A percentile compares a stretch with the other conserved stretches of the same genome.
These are phyloP conservation scores for Platichthys flesus DNA, from an alignment of 2,113 vertebrate species.

Conservation along the genomic window DNA sequence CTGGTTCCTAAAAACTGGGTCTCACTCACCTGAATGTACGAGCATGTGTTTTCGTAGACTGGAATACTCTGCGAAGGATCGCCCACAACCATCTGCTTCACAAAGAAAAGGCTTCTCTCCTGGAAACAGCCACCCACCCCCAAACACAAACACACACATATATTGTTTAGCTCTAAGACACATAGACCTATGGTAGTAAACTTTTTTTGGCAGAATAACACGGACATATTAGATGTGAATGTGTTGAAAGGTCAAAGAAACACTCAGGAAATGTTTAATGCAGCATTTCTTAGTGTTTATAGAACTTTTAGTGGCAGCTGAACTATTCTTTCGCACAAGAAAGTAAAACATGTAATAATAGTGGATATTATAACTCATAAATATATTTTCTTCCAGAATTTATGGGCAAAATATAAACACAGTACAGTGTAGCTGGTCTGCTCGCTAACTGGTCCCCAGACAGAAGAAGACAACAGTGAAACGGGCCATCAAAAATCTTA, in stretches of 20 bases:
- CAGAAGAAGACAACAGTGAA: constrained; percentile 15
- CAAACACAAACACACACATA: neutral
- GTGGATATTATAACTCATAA: neutral
- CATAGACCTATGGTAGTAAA: constrained; percentile 19
- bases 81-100: constrained; percentile 94
- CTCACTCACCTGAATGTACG: constrained; percentile 93
- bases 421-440: neutral
- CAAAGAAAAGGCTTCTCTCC: constrained; percentile 98
- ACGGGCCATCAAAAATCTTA: constrained; percentile 45
- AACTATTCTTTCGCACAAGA: neutral
- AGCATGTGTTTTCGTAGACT: constrained; percentile 99
- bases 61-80: constrained; percentile 97
- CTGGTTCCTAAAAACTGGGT: constrained; percentile 11
- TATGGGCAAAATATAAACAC: constrained; percentile 20
- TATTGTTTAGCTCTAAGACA: constrained; percentile 13
- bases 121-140: constrained; percentile 52
- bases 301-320: constrained; percentile 1
- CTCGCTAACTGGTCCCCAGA: constrained; percentile 15
- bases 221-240: neutral
- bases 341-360: neutral
- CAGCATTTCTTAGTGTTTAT: neutral
- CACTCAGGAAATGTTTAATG: neutral
- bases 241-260: neutral
- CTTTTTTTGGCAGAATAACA: constrained; percentile 4
- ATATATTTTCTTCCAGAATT: constrained; percentile 11